Evolutionary conservation across 2,113 vertebrate species (phyloP).

Genomic region (Caranx ignobilis): DNA sequence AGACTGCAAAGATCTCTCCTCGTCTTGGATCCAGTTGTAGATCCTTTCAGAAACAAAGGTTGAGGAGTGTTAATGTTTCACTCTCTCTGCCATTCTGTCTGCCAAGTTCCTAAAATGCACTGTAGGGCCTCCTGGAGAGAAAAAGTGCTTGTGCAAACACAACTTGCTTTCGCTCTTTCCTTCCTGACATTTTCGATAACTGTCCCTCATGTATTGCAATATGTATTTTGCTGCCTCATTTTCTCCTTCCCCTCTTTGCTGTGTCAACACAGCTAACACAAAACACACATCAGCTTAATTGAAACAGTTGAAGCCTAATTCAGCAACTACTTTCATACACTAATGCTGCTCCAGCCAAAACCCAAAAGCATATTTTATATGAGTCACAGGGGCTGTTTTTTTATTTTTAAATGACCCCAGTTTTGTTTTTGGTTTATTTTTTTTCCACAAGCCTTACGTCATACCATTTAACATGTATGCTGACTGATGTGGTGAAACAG

Average conservation of each 20-base stretch:
- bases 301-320: conserved; percentile 10
- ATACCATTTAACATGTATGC: conserved; percentile 11
- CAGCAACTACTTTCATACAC: conserved; percentile 2
- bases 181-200: conserved; percentile 59
- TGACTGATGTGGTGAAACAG: conserved; percentile 25
- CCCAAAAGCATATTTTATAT: neutral
- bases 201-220: conserved; percentile 60
- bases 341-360: neutral
- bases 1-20: conserved; percentile 13
- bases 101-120: conserved; percentile 65
- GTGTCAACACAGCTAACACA: conserved; percentile 48
- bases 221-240: conserved; percentile 53
- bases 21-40: conserved; percentile 44
- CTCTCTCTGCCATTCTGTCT: conserved; percentile 45
- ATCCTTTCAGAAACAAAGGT: conserved; percentile 63
- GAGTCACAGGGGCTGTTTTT: neutral
- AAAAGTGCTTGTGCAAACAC: conserved; percentile 67
- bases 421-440: neutral
- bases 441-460: neutral
- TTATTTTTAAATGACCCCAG: conserved; percentile 31
- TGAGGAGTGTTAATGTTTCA: conserved; percentile 72
- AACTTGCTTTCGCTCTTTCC: conserved; percentile 15
- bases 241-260: conserved; percentile 33
- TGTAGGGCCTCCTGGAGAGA: conserved; percentile 42
- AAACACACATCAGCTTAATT: conserved; percentile 42